A percentile compares a stretch with the other conserved stretches of the same genome.
phyloP scores from a whole-genome alignment of 1,140 invertebrate species.

The Piezodorus guildinii region DNA sequence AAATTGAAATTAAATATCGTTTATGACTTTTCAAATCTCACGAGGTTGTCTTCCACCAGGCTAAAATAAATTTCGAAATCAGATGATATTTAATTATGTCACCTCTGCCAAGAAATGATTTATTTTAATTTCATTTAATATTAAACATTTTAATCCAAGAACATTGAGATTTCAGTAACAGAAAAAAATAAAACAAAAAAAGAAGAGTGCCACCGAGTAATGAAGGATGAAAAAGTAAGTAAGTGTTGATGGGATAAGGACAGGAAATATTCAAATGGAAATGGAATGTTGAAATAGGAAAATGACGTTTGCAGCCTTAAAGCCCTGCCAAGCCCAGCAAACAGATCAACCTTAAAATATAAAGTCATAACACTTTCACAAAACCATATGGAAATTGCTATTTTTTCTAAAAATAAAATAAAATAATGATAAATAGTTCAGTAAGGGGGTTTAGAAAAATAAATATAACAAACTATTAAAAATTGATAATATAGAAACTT shows the following conservation, averaged over 20 bases:
- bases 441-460: background rate
- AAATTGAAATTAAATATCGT: background rate
- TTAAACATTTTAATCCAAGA: too few relatives aligned
- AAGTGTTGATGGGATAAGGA: background rate
- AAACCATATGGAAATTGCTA: background rate
- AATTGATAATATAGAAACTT: too few relatives aligned
- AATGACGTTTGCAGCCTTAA: slow-evolving; percentile 13
- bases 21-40: background rate
- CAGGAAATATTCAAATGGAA: slow-evolving; percentile 5
- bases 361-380: slow-evolving; percentile 2
- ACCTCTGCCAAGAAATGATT: slow-evolving; percentile 3
- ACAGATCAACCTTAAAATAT: slow-evolving; percentile 17
- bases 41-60: too few relatives aligned
- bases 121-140: too few relatives aligned
- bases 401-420: background rate
- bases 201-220: slow-evolving; percentile 5
- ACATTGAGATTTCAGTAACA: background rate
- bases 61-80: too few relatives aligned
- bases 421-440: slow-evolving; percentile 4
- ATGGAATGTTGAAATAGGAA: background rate
- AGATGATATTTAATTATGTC: background rate
- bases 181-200: background rate
- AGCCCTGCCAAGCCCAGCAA: slow-evolving; percentile 15
- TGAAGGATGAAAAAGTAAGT: background rate
- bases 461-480: too few relatives aligned